Base-by-base conservation (phyloP, 2,888 invertebrate species). In the Anthoptus insignis region DNA sequence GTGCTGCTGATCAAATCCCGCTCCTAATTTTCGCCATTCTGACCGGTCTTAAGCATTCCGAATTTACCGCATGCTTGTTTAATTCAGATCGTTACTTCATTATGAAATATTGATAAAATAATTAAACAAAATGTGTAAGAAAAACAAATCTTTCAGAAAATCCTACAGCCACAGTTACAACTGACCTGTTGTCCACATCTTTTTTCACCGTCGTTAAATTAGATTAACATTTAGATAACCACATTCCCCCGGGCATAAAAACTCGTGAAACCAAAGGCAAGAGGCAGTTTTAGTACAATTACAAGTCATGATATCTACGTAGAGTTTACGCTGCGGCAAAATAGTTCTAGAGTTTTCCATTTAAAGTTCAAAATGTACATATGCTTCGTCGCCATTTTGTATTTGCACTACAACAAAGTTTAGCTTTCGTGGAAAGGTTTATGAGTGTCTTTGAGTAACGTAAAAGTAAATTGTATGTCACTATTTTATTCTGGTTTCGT, bases 221-320 rank as follows among this genome's bases (percentile, higher is more conserved):
- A 59, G 59, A 59, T 59, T 59, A 59, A 50, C 59, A 59, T 59
- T 59, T 59, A 50, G 59, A 59, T 59, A 50, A 50, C 34, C 6
- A 34, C 39, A 29, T 50, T 50, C 37, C 27, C 37, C 37, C 3
- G 22, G 58, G 56, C 42, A 57, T 57, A 57, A 57, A 56, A 39
- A 42, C 16, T 19, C 27, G 19, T 57, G 42, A 42, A 42, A 27
- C 5, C 42, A 19, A 27, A 45, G 42, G 24, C 56, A 29, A 27
- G 13, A 27, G 58, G 58, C 47, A 34, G 47, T 58, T 49, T 49
- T 49, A 58, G 47, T 49, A 34, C 58, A 58, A 58, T 58, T 58
- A 58, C 58, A 14, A 58, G 58, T 34, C 58, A 34, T 49, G 47
- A 49, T 58, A 58, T 47, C 58, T 58, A 34, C 34, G 29, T 57